Percentiles rank a stretch among this genome's conserved stretches.
Conservation (phyloP, 1,140 invertebrate genomes). For the Drosophila melanica region DNA sequence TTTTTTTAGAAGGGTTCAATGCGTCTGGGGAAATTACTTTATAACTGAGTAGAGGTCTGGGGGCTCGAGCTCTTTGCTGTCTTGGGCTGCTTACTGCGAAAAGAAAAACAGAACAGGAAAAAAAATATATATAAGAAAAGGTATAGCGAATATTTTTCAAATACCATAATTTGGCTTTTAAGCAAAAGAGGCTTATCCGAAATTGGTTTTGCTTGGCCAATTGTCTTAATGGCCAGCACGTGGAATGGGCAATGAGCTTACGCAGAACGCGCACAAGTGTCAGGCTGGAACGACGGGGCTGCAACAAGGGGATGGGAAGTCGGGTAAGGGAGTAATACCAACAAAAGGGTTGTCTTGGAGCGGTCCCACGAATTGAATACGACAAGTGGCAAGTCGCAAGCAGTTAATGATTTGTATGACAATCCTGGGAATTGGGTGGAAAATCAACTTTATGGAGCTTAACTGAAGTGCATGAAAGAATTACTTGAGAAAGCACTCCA, state of each 20-base stretch:
- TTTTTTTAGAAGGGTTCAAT: constrained; percentile 64
- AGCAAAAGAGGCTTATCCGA: constrained; percentile 81
- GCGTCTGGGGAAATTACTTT: constrained; percentile 81
- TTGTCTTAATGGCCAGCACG: constrained; percentile 72
- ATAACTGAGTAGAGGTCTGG: constrained; percentile 24
- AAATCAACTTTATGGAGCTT: constrained; percentile 11
- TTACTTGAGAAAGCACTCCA: neutral
- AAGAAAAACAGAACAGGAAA: constrained; percentile 15
- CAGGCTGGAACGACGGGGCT: neutral
- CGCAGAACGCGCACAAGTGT: constrained; percentile 49
- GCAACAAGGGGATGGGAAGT: neutral
- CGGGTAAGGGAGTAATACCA: neutral
- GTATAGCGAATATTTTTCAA: constrained; percentile 50
- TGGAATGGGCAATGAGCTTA: constrained; percentile 59
- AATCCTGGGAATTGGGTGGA: constrained; percentile 18
- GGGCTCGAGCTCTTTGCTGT: constrained; percentile 22
- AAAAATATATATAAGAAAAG: constrained; percentile 1
- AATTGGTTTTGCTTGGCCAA: constrained; percentile 79
- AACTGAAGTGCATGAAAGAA: neutral
- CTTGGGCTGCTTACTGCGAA: constrained; percentile 17
- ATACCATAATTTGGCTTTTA: constrained; percentile 81
- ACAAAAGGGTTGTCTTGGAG: constrained; percentile 15
- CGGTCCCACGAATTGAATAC: constrained; percentile 23
- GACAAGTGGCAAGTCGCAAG: constrained; percentile 15
- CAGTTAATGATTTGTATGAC: constrained; percentile 24